These are phyloP conservation scores for Stomatorhinus walkeri DNA, from an alignment of 2,797 vertebrate genomes.

Conservation along the genomic window DNA sequence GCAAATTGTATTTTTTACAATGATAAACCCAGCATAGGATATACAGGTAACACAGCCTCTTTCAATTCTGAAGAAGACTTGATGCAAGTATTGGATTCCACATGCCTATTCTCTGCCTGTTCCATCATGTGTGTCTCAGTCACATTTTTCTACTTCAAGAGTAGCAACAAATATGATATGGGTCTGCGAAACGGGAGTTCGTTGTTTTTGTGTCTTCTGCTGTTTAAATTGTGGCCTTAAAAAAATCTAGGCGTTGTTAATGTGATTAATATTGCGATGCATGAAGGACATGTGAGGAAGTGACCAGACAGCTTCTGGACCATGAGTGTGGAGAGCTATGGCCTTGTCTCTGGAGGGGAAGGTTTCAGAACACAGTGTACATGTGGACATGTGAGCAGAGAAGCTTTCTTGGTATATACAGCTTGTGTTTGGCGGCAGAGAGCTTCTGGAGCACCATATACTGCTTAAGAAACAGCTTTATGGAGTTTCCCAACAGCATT, in stretches of 20 bases:
- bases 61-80: background rate
- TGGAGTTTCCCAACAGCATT: background rate
- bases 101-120: background rate
- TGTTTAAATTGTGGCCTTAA: background rate
- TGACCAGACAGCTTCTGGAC: background rate
- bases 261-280: background rate
- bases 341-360: background rate
- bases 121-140: background rate
- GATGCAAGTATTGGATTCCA: background rate
- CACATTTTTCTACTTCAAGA: background rate
- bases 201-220: background rate
- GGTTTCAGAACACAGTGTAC: background rate
- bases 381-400: background rate
- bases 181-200: background rate
- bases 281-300: background rate
- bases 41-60: background rate
- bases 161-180: background rate
- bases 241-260: background rate
- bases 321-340: background rate
- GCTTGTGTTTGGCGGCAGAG: background rate
- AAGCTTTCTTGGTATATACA: background rate
- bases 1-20: constrained; percentile 6
- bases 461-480: background rate
- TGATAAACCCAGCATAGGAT: background rate
- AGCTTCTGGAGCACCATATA: background rate